These are phyloP conservation scores for Callimorpha dominula DNA, from an alignment of 2,888 invertebrate genomes.

Conservation along the genomic window DNA sequence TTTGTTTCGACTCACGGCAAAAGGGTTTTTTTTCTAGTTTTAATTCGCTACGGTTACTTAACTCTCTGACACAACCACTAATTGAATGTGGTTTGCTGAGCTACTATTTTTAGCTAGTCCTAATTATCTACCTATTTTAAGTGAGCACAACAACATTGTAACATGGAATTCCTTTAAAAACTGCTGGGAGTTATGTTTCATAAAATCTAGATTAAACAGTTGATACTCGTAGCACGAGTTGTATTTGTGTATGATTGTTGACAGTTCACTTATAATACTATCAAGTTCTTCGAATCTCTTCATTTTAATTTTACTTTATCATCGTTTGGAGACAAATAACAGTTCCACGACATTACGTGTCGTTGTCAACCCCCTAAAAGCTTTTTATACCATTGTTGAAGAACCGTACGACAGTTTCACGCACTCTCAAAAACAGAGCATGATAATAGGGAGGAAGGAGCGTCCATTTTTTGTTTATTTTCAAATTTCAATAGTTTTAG, in stretches of 20 bases:
- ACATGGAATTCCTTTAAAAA: slow-evolving; percentile 9
- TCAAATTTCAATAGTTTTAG: no score
- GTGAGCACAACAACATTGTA: slow-evolving; percentile 11
- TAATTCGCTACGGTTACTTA: slow-evolving; percentile 57
- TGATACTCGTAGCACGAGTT: neutral
- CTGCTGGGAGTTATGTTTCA: neutral
- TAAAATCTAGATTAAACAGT: neutral
- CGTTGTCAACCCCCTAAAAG: neutral
- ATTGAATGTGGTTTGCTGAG: slow-evolving; percentile 64
- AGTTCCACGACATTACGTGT: neutral
- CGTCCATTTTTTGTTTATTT: no score
- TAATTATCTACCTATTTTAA: slow-evolving; percentile 35
- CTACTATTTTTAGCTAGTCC: slow-evolving; percentile 49
- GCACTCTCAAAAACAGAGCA: neutral
- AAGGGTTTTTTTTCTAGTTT: slow-evolving; percentile 61
- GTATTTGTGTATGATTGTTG: neutral
- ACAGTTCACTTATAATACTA: neutral
- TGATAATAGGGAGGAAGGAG: neutral
- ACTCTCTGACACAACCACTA: slow-evolving; percentile 61
- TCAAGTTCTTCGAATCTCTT: neutral
- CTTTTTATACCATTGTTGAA: neutral
- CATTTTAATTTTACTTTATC: neutral
- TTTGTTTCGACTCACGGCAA: slow-evolving; percentile 68
- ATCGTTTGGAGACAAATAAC: neutral
- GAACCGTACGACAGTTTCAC: no score